Base-by-base conservation (phyloP, 2,888 invertebrate species). In the Parnassius mnemosyne region DNA sequence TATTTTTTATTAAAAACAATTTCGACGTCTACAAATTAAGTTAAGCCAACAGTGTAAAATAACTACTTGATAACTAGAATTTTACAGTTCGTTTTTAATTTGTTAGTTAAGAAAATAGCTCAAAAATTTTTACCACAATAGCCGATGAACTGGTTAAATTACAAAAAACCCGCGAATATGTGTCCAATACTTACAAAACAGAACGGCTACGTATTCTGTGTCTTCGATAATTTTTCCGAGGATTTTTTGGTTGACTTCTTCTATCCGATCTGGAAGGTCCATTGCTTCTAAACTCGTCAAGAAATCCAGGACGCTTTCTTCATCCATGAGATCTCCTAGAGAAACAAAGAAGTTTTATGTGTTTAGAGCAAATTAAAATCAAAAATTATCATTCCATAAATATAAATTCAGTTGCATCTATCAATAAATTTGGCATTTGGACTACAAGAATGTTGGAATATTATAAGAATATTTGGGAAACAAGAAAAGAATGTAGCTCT, bases 231-330 rank as follows among this genome's bases (percentile, higher is more conserved):
- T 96, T 90, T 97, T 97, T 65, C 94, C 93, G 69, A 98, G 92
- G 78, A 97, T 97, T 86, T 96, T 96, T 67, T 97, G 94, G 84
- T 98, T 98, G 60, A 98, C 97, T 93, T 98, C 98, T 93, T 98
- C 98, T 86, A 98, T 98, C 85, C 97, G 94, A 90, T 98, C 97
- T 56, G 98, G 97, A 78, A 97, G 92, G 84, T 97, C 97, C 97
- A 98, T 97, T 72, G 97, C 97, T 92, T 98, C 97, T 78, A 98
- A 93, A 82, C 97, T 97, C 77, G 97, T 97, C 77, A 98, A 92
- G 92, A 98, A 98, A 92, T 97, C 97, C 84, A 98, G 92, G 72
- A 98, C 97, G 84, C 94, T 96, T 85, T 97, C 97, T 89, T 97
- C 97, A 92, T 97, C 97, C 97, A 97, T 97, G 85, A 97, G 93